Conservation (phyloP, 2,888 invertebrate species). For the Choristoneura rosaceana region DNA sequence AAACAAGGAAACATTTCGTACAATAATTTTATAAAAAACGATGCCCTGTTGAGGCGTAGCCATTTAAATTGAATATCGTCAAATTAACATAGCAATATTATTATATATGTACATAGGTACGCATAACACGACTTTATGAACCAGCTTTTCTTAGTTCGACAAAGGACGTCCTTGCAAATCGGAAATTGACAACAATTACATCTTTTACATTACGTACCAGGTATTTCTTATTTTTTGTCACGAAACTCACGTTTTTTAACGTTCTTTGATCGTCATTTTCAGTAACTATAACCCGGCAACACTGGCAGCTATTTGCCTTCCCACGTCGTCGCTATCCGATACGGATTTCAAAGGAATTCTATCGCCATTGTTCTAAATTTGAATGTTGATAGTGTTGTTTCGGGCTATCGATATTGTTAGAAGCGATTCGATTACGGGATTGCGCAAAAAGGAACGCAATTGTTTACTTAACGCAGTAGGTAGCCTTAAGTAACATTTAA, state of each 20-base stretch:
- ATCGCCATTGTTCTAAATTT: slow-evolving; percentile 39
- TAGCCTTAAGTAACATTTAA: too few relatives aligned
- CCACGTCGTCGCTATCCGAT: slow-evolving; percentile 40
- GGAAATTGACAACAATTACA: too few relatives aligned
- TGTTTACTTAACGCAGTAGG: neutral
- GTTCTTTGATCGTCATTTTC: neutral
- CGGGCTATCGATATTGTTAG: slow-evolving; percentile 4
- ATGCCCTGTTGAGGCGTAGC: too few relatives aligned
- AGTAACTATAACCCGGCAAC: neutral
- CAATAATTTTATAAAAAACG: too few relatives aligned
- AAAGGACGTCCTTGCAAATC: neutral
- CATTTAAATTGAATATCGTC: too few relatives aligned
- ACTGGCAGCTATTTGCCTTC: slow-evolving; percentile 33
- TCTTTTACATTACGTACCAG: too few relatives aligned
- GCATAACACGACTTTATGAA: neutral
- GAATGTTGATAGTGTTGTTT: slow-evolving; percentile 39
- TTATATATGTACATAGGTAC: too few relatives aligned
- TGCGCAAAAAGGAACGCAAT: neutral
- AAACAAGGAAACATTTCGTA: too few relatives aligned
- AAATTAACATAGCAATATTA: too few relatives aligned
- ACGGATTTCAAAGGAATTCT: slow-evolving; percentile 39
- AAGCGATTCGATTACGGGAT: slow-evolving; percentile 16
- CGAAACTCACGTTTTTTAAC: too few relatives aligned
- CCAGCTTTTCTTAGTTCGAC: neutral
- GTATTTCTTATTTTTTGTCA: too few relatives aligned